Base-by-base conservation (phyloP, 2,113 vertebrate species). In the Gorsachius goisagi region DNA sequence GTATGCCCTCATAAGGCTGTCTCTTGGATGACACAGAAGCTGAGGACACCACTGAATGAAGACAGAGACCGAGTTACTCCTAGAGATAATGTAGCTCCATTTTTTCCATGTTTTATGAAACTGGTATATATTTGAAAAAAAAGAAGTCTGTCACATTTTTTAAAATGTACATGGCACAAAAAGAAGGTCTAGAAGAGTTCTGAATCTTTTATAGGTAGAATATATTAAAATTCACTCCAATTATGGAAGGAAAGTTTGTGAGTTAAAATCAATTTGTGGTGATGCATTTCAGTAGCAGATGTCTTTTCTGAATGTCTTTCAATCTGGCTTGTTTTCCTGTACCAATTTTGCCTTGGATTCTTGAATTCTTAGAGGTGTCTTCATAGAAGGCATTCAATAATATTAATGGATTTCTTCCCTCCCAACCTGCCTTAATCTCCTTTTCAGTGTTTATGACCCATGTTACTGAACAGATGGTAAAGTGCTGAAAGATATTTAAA, bases 381-480 rank as follows among this genome's bases (percentile, higher is more conserved):
- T 82, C 49, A 20, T 81, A 15, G 72, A 67, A 92, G 64, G 50
- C 6, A 0, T 69, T 75, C 69, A 41, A 18, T 85, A 58, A 79
- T 20, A 27, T 5, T 37, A 79, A 77, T 62, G 58, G 90, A 41
- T 90, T 86, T 84, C 44, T 90, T 69, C 82, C 62, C 59, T 73
- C 55, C 66, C 45, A 79, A 78, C 90, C 79, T 91, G 79, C 87
- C 66, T 50, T 95, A 89, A 96, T 96, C 94, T 81, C 58, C 90
- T 50, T 89, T 85, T 77, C 58, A 32, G 59, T 75, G 79, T 95
- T 95, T 69, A 35, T 92, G 69, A 53, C 91, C 93, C 39, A 3
- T 71, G 83, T 13, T 90, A 73, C 82, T 87, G 95, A 94, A 81
- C 97, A 97, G 95, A 97, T 97, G 97, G 97, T 72, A 64, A 96